A percentile compares a stretch with the other conserved stretches of the same genome.
These are phyloP conservation scores for Archaeoteleia sp. DNA, from an alignment of 2,888 invertebrate genomes.

Conservation along the genomic window DNA sequence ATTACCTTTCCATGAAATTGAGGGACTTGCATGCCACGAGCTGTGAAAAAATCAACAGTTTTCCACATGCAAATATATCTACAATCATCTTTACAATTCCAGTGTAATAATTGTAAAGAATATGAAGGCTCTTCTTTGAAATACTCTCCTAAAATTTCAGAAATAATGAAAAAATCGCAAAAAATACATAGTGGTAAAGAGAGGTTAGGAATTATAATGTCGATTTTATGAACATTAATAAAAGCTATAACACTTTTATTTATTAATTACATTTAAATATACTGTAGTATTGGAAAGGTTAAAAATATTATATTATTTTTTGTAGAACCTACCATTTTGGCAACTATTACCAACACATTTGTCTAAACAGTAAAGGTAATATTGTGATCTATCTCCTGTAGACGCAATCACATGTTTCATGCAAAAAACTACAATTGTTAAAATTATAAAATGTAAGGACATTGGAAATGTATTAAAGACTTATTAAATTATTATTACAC, in stretches of 20 bases:
- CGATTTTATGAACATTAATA: too few species aligned
- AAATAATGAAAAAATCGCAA: slow-evolving; percentile 14
- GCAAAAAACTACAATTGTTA: too few species aligned
- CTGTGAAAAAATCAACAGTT: slow-evolving; percentile 86
- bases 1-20: slow-evolving; percentile 96
- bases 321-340: slow-evolving; percentile 74
- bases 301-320: slow-evolving; percentile 13
- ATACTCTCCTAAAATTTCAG: slow-evolving; percentile 60
- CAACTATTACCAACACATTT: slow-evolving; percentile 76
- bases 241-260: too few species aligned
- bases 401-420: slow-evolving; percentile 58
- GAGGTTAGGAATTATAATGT: slow-evolving; percentile 1
- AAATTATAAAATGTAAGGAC: too few species aligned
- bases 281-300: too few species aligned
- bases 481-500: too few species aligned
- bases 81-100: slow-evolving; percentile 93
- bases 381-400: slow-evolving; percentile 78
- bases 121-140: slow-evolving; percentile 63
- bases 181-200: too few species aligned
- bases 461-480: too few species aligned
- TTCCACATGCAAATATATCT: slow-evolving; percentile 95
- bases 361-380: slow-evolving; percentile 77
- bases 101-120: slow-evolving; percentile 77
- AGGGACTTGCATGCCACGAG: slow-evolving; percentile 83
- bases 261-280: not conserved